Conservation (phyloP, 2,797 vertebrate species). For the Zalophus californianus region DNA sequence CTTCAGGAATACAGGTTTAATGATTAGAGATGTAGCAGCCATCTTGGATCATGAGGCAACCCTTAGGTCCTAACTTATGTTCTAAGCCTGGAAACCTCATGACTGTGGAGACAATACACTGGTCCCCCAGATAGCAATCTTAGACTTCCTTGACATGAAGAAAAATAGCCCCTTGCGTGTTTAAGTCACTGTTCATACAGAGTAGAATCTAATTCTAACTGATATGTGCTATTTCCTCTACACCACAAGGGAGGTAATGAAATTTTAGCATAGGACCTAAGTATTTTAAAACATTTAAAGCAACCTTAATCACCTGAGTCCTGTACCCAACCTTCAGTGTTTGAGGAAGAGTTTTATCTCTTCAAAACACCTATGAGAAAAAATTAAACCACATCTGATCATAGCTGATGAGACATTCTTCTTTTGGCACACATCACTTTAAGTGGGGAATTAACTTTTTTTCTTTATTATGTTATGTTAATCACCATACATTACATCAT, state of each 20-base stretch:
- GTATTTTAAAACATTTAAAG: constrained; percentile 13
- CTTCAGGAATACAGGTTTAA: not conserved
- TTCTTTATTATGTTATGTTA: no score
- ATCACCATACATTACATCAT: no score
- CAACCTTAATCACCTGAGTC: not conserved
- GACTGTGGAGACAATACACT: not conserved
- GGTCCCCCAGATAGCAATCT: not conserved
- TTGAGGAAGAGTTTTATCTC: not conserved
- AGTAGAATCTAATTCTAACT: not conserved
- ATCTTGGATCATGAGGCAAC: not conserved
- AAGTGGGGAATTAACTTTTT: not conserved
- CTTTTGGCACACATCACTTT: not conserved
- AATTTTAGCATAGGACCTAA: not conserved
- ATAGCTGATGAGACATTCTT: not conserved
- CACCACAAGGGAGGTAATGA: not conserved
- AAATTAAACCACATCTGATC: not conserved
- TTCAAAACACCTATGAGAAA: not conserved
- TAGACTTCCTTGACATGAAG: not conserved
- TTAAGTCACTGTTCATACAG: not conserved
- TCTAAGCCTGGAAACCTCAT: not conserved
- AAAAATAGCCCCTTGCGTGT: not conserved
- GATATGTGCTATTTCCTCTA: not conserved
- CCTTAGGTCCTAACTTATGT: not conserved
- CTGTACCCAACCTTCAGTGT: not conserved
- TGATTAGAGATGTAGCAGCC: not conserved